Conservation (phyloP, 1,140 invertebrate species). For the Bombyx mori region DNA sequence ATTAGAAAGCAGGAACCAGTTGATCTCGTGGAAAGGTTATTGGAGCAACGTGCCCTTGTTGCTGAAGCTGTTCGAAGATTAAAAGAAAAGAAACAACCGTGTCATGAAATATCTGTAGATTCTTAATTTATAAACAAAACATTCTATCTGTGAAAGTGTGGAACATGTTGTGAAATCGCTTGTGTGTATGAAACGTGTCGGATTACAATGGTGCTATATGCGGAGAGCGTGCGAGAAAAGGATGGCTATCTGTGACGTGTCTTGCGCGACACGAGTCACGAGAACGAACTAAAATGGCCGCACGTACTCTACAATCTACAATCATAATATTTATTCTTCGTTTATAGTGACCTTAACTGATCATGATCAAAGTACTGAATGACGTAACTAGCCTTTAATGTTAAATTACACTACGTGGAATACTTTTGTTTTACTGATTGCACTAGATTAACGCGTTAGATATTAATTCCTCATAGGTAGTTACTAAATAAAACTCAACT, state of each 20-base stretch:
- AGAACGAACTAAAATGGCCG: constrained; percentile 69
- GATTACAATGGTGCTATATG: constrained; percentile 71
- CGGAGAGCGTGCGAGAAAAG: constrained; percentile 62
- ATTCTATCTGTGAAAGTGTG: constrained; percentile 70
- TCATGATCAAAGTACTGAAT: constrained; percentile 70
- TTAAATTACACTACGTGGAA: constrained; percentile 16
- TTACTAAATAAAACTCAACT: too few species aligned
- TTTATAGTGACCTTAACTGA: constrained; percentile 69
- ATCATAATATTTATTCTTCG: constrained; percentile 72
- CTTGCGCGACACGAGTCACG: constrained; percentile 64
- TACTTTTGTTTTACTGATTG: too few species aligned
- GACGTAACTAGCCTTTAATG: constrained; percentile 61
- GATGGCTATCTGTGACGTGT: constrained; percentile 65
- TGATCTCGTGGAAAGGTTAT: constrained; percentile 63
- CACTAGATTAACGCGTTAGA: too few species aligned
- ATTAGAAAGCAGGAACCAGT: constrained; percentile 69
- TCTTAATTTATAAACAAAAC: constrained; percentile 66
- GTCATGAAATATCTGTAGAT: constrained; percentile 67
- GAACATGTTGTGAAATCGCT: constrained; percentile 69
- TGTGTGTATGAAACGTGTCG: constrained; percentile 70
- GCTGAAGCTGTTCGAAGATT: constrained; percentile 63
- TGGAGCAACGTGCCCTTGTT: constrained; percentile 64
- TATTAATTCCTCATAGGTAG: too few species aligned
- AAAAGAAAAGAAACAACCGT: constrained; percentile 63
- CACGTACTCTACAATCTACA: constrained; percentile 63